Evolutionary conservation across 2,113 vertebrate genomes (phyloP).

Genomic region (Peromyscus polionotus): DNA sequence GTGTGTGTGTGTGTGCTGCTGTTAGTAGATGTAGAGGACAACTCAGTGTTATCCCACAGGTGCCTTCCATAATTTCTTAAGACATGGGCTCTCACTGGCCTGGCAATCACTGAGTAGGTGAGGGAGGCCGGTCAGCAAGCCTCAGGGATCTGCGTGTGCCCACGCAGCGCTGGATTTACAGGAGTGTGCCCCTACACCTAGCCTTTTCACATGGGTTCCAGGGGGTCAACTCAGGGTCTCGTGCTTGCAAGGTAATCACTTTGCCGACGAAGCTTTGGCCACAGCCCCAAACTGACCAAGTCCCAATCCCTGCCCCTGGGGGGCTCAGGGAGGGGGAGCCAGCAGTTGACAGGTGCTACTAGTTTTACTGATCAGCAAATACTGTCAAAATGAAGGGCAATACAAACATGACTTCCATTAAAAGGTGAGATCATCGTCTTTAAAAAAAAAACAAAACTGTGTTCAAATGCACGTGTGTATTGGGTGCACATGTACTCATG

Average conservation of each 20-base stretch:
- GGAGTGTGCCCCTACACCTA: too few species aligned
- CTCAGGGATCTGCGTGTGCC: not conserved
- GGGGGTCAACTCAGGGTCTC: not conserved
- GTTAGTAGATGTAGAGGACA: not conserved
- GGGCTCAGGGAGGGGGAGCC: too few species aligned
- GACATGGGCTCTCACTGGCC: not conserved
- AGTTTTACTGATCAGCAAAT: not conserved
- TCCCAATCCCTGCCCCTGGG: not conserved
- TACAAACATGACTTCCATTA: not conserved
- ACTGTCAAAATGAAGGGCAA: not conserved
- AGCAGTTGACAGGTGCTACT: not conserved
- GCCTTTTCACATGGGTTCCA: not conserved
- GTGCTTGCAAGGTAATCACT: not conserved
- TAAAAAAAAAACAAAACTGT: not conserved
- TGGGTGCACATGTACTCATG: not conserved
- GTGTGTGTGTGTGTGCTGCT: not conserved
- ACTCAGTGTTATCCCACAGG: not conserved
- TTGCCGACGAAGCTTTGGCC: too few species aligned
- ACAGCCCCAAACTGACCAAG: not conserved
- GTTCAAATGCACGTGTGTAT: not conserved
- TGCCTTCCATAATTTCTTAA: not conserved
- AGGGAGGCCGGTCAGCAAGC: not conserved
- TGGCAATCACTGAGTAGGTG: not conserved
- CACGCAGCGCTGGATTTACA: not conserved
- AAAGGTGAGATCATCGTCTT: not conserved